These are phyloP conservation scores for Chaetophractus vellerosus DNA, from an alignment of 2,797 vertebrate genomes.

Conservation along the genomic window DNA sequence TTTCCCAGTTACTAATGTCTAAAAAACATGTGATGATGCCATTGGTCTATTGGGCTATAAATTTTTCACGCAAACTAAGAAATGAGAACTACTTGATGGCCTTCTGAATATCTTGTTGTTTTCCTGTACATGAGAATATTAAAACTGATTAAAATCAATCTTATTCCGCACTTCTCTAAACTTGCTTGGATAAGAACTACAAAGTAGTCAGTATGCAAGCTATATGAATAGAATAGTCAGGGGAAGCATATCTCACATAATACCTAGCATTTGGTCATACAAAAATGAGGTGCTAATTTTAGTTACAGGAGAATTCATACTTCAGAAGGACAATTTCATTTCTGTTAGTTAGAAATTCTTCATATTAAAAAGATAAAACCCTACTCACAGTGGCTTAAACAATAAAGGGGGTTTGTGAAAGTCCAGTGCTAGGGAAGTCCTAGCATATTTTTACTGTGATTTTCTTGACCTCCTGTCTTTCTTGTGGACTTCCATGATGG, in stretches of 20 bases:
- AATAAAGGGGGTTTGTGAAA: background rate
- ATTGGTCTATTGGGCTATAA: background rate
- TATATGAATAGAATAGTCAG: background rate
- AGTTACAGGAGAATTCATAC: background rate
- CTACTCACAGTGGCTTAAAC: background rate
- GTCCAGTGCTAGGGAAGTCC: rapidly evolving
- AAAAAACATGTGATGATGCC: background rate
- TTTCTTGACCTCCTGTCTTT: background rate
- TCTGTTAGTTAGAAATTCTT: background rate
- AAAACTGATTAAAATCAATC: background rate
- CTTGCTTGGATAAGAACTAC: background rate
- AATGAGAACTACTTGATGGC: background rate
- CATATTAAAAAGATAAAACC: background rate
- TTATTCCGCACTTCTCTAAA: background rate
- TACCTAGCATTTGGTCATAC: background rate
- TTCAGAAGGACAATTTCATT: background rate
- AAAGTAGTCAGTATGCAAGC: background rate
- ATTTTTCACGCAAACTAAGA: constrained; percentile 36
- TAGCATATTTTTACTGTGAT: background rate
- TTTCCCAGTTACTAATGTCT: constrained; percentile 26
- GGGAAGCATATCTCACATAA: background rate
- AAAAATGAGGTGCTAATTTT: background rate
- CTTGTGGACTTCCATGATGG: background rate
- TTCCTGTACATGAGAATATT: background rate
- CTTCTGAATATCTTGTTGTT: background rate